Conservation (phyloP, 1,140 invertebrate genomes). For the Ceratitis capitata region DNA sequence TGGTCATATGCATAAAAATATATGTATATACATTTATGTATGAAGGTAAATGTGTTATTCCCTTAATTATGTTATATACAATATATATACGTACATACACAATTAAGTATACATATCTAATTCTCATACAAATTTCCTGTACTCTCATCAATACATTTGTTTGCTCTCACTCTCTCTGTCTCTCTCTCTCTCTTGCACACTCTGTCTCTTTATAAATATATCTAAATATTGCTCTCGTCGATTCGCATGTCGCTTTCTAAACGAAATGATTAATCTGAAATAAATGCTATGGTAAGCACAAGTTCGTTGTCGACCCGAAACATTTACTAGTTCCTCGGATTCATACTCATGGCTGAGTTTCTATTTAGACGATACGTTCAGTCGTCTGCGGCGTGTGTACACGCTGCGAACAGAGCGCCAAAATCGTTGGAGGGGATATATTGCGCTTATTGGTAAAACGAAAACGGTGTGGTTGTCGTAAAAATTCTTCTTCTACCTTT, state of each 20-base stretch:
- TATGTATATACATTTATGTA: background rate
- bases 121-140: background rate
- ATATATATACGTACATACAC: background rate
- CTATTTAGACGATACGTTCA: slow-evolving; percentile 12
- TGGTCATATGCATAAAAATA: background rate
- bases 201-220: no score
- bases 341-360: slow-evolving; percentile 29
- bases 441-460: background rate
- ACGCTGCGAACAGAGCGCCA: slow-evolving; percentile 34
- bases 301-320: slow-evolving; percentile 5
- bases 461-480: slow-evolving; percentile 36
- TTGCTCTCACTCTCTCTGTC: background rate
- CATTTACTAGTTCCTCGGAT: slow-evolving; percentile 29
- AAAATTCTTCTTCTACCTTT: background rate
- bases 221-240: background rate
- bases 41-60: background rate
- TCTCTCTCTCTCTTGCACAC: no score
- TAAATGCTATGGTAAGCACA: background rate
- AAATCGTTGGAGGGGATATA: slow-evolving; percentile 20
- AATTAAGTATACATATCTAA: background rate
- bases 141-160: background rate
- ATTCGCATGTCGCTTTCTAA: slow-evolving; percentile 16
- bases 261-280: slow-evolving; percentile 23
- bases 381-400: slow-evolving; percentile 24
- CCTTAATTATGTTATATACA: background rate